Evolutionary conservation across 2,113 vertebrate genomes (phyloP), one percentile per base, ranked within the genome.

Genomic region (Isurus oxyrinchus): DNA sequence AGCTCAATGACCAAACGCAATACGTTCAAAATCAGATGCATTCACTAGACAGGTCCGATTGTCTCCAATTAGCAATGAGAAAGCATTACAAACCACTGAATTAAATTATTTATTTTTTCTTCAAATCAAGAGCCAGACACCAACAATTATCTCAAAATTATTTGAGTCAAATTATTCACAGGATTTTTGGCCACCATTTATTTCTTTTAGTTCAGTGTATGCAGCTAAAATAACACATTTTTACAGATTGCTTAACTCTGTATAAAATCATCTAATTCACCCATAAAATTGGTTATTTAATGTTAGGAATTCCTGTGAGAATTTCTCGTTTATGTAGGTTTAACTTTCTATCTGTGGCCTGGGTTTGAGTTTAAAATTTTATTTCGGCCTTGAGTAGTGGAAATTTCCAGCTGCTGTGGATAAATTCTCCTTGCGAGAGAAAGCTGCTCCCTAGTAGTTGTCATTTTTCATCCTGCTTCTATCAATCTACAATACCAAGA

Each of bases 401-500:
- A n/a, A 40, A 23, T 93, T 59, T 90, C 55, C 25, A 55, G 49
- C 13, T n/a, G 53, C 31, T n/a, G 90, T 5, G 90, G 57, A 93
- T 93, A 93, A 93, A 93, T 93, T 61, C 31, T 57, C 27, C 16
- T 35, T n/a, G 57, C 19, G 57, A 40, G 57, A n/a, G n/a, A 44
- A 16, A 59, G 55, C 21, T 16, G 55, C 27, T 14, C 13, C 31
- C 31, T n/a, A 31, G 87, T 90, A 57, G 76, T 84, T 57, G 53
- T 57, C 25, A 59, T 57, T 91, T 76, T 91, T 91, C 27, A 91
- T 31, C 55, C 88, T 16, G 31, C 27, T 91, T 93, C 57, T 93
- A n/a, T 93, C 90, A n/a, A 84, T 84, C 79, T 84, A 40, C n/a
- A 44, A 40, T 84, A 84, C 79, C 79, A 44, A 84, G 57, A 93